These are phyloP conservation scores for Cynopterus sphinx DNA, from an alignment of 2,797 vertebrate species.

Conservation along the genomic window DNA sequence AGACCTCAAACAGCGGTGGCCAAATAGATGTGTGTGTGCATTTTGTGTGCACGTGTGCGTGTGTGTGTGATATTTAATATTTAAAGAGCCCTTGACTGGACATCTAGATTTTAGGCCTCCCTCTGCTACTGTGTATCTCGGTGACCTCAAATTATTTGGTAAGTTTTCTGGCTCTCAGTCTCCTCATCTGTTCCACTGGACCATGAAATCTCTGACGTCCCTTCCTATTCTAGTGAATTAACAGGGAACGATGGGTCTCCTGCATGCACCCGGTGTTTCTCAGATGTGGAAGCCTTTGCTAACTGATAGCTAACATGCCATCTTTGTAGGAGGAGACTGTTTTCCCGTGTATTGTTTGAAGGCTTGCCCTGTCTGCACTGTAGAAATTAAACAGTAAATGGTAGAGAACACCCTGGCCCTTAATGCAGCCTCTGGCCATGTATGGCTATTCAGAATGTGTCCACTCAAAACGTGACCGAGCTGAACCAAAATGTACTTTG, in stretches of 20 bases:
- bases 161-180: background rate
- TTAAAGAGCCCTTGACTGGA: background rate
- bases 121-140: background rate
- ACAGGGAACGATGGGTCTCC: background rate
- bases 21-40: background rate
- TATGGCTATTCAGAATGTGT: background rate
- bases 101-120: background rate
- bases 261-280: fast-evolving
- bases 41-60: too few species aligned
- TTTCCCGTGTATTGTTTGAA: background rate
- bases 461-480: background rate
- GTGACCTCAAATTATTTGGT: background rate
- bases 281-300: background rate
- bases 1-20: background rate
- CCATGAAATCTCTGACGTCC: background rate
- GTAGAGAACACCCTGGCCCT: background rate
- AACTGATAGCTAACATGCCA: background rate
- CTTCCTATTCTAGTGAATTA: background rate
- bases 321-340: background rate
- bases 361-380: fast-evolving
- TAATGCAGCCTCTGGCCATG: background rate
- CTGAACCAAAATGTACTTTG: background rate
- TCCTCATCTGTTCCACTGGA: background rate
- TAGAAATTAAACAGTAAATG: background rate
- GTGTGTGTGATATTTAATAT: background rate